These are phyloP conservation scores for Pelecanoides urinatrix DNA, from an alignment of 2,113 vertebrate genomes.

Conservation along the genomic window DNA sequence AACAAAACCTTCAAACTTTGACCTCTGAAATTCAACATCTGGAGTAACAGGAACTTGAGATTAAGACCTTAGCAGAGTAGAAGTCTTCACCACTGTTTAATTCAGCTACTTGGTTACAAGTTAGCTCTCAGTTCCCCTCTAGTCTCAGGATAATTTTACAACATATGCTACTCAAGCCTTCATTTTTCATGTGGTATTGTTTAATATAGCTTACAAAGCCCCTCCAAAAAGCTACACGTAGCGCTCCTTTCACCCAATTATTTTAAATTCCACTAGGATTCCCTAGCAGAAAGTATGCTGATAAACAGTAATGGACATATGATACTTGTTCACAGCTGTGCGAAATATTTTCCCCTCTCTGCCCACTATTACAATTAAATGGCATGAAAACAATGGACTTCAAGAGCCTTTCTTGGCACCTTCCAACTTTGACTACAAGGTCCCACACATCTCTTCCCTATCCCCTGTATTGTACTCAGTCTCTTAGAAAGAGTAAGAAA, in stretches of 20 bases:
- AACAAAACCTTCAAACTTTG: neutral
- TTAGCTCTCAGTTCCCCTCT: neutral
- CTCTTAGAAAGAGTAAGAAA: rapidly evolving
- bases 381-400: neutral
- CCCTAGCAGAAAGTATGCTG: neutral
- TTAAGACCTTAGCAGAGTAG: neutral
- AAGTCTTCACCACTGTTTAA: neutral
- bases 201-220: neutral
- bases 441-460: neutral
- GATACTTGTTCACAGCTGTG: neutral
- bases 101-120: neutral
- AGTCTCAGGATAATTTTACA: neutral
- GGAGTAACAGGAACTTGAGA: neutral
- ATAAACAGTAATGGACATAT: neutral
- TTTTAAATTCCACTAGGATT: neutral
- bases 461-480: neutral
- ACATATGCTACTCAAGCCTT: neutral
- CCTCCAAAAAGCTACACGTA: neutral
- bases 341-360: neutral
- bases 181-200: neutral
- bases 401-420: neutral
- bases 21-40: neutral
- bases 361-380: neutral
- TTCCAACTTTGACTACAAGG: neutral
- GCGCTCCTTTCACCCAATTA: neutral